Evolutionary conservation across 2,113 vertebrate species (phyloP).

Genomic region (Pristiophorus japonicus): DNA sequence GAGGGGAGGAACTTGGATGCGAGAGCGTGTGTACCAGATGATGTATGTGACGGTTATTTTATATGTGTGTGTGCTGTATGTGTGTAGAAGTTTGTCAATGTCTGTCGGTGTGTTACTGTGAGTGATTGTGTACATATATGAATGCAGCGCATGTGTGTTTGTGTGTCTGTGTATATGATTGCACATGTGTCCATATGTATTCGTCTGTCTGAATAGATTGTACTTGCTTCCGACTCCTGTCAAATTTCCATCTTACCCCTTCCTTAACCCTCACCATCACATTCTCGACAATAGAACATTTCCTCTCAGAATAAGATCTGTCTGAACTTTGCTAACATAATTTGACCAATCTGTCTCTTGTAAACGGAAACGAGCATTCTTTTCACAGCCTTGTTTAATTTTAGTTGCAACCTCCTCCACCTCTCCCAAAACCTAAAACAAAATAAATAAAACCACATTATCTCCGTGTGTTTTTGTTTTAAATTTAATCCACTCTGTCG

Average conservation of each 20-base stretch:
- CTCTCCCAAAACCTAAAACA: not conserved
- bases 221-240: not conserved
- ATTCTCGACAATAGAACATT: not conserved
- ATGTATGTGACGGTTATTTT: not conserved
- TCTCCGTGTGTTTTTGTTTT: not conserved
- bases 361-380: slow-evolving; percentile 18
- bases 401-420: not conserved
- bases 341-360: not conserved
- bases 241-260: not conserved
- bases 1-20: slow-evolving; percentile 28
- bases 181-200: not conserved
- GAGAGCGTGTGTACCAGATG: slow-evolving; percentile 13
- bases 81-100: not conserved
- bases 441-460: not conserved
- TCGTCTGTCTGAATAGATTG: not conserved
- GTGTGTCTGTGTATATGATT: not conserved
- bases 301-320: not conserved
- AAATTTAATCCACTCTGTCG: not conserved
- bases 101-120: too few species aligned
- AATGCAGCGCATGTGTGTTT: not conserved
- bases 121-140: not conserved
- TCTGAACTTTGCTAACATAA: not conserved
- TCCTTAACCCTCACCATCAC: not conserved
- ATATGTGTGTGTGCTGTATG: not conserved
- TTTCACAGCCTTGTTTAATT: not conserved